phyloP scores from a whole-genome alignment of 2,113 vertebrate genomes.

The Hepsetus odoe region DNA sequence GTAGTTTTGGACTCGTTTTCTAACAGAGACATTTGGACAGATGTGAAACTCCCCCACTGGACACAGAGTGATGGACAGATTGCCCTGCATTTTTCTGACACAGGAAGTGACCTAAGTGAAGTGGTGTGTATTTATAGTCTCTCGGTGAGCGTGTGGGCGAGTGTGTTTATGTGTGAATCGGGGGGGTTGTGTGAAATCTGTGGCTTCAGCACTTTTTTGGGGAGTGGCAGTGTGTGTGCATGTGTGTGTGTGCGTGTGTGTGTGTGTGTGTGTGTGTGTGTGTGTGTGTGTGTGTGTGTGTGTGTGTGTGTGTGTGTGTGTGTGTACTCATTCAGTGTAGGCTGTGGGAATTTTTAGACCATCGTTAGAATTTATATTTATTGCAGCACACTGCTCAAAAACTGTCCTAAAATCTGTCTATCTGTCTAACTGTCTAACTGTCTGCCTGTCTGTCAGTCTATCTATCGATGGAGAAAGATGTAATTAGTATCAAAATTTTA shows the following conservation, averaged over 20 bases:
- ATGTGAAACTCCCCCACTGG: not conserved
- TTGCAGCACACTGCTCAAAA: too few species aligned
- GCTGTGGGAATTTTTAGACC: not conserved
- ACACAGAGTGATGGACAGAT: not conserved
- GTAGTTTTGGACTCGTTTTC: too few species aligned
- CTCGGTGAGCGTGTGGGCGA: not conserved
- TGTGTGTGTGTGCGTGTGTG: not conserved
- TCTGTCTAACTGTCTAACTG: too few species aligned
- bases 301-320: constrained; percentile 8
- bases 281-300: constrained; percentile 32
- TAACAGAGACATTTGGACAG: too few species aligned
- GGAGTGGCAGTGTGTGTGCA: constrained; percentile 26
- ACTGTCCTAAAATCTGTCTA: too few species aligned
- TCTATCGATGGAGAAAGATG: too few species aligned
- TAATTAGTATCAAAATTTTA: too few species aligned
- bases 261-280: constrained; percentile 4
- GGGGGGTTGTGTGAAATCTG: constrained; percentile 31
- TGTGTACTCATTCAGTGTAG: constrained; percentile 28
- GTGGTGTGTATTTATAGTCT: constrained; percentile 69
- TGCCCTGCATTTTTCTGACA: constrained; percentile 28
- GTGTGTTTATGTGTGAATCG: not conserved
- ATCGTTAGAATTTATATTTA: too few species aligned
- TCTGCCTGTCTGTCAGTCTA: too few species aligned
- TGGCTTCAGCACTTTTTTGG: constrained; percentile 57
- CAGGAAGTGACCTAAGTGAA: constrained; percentile 61